Evolutionary conservation across 2,888 invertebrate genomes (phyloP).

Genomic region (Seladonia tumulorum): DNA sequence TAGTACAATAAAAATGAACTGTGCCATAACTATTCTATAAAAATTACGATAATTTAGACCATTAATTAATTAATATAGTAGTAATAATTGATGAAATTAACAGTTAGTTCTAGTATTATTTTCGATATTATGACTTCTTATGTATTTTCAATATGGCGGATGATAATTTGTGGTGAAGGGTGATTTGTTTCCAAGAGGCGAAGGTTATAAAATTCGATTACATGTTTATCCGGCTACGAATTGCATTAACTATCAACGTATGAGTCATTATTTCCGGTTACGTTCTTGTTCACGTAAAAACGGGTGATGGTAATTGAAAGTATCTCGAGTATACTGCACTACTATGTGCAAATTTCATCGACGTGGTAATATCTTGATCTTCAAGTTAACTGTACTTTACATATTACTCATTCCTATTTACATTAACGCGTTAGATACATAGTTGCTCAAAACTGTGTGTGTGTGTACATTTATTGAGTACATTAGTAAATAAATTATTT

Average conservation of each 20-base stretch:
- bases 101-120: background rate
- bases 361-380: background rate
- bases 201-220: background rate
- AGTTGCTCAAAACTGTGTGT: background rate
- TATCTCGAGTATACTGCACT: background rate
- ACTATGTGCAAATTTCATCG: background rate
- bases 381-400: background rate
- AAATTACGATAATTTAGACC: background rate
- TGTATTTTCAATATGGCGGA: background rate
- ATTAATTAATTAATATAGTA: background rate
- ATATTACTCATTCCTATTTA: slow-evolving; percentile 1
- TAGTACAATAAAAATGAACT: background rate
- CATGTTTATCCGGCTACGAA: background rate
- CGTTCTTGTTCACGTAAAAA: background rate
- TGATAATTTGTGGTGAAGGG: background rate
- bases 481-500: background rate
- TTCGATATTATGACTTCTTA: background rate
- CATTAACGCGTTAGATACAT: background rate
- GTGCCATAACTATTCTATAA: background rate
- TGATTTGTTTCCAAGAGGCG: background rate
- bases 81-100: background rate
- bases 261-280: slow-evolving; percentile 9
- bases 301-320: background rate
- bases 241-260: background rate
- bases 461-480: background rate